These are phyloP conservation scores for Lamproptera curius DNA, from an alignment of 2,888 invertebrate species.

Conservation along the genomic window DNA sequence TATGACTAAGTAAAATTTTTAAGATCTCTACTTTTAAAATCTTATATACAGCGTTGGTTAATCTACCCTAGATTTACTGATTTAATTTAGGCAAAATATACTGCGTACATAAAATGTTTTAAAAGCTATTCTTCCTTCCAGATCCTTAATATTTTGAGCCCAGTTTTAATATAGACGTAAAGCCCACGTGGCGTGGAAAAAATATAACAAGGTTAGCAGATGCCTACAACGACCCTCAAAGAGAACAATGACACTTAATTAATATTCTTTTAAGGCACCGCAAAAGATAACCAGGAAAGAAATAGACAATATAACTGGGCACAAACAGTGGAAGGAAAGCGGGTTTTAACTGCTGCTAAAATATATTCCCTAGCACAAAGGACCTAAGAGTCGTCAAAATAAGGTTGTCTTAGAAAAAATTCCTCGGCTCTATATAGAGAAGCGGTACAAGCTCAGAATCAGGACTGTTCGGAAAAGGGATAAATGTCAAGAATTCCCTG, in stretches of 20 bases:
- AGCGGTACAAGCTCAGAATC: too few relatives aligned
- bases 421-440: conserved; percentile 21
- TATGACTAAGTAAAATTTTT: not conserved
- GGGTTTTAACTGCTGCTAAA: conserved; percentile 50
- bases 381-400: conserved; percentile 23
- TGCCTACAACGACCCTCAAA: conserved; percentile 48
- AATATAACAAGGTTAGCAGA: conserved; percentile 34
- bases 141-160: too few relatives aligned
- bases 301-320: conserved; percentile 45
- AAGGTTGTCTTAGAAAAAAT: conserved; percentile 20
- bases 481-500: too few relatives aligned
- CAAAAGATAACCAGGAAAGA: conserved; percentile 47
- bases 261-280: conserved; percentile 63
- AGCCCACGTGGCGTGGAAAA: conserved; percentile 22
- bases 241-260: conserved; percentile 63
- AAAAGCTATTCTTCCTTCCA: not conserved
- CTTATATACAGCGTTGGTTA: too few relatives aligned
- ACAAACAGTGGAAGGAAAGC: conserved; percentile 49
- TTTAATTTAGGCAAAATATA: not conserved
- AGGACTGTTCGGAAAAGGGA: too few relatives aligned
- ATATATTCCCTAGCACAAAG: conserved; percentile 31
- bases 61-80: not conserved
- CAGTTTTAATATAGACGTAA: conserved; percentile 21
- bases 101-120: not conserved
- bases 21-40: too few relatives aligned